These are phyloP conservation scores for Tangara arthus DNA, from an alignment of 2,797 vertebrate genomes.

Conservation along the genomic window DNA sequence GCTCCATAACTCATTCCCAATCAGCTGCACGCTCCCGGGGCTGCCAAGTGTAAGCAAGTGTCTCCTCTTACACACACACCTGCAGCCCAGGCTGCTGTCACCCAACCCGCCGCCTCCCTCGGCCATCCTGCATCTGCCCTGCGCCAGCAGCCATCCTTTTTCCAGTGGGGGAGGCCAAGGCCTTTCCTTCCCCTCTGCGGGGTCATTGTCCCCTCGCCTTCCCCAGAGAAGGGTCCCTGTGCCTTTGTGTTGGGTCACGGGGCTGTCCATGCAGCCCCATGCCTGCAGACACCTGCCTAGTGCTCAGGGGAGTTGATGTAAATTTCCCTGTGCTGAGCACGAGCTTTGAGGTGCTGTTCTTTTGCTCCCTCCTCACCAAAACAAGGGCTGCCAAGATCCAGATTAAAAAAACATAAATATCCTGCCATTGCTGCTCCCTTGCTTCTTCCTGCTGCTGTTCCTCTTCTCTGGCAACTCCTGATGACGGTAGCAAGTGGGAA, in stretches of 20 bases:
- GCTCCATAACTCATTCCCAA: slow-evolving; percentile 40
- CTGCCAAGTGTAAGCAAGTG: slow-evolving; percentile 18
- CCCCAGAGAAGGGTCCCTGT: neutral
- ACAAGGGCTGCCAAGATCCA: neutral
- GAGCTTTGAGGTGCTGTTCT: neutral
- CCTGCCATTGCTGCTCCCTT: neutral
- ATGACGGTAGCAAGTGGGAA: neutral
- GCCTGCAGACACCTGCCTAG: neutral
- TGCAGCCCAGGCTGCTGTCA: slow-evolving; percentile 43
- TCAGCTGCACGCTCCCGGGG: neutral
- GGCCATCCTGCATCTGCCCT: neutral
- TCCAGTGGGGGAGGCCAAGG: neutral
- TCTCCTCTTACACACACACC: slow-evolving; percentile 47
- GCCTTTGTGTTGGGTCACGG: rapidly evolving
- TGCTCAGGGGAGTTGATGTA: neutral
- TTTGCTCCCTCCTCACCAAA: neutral
- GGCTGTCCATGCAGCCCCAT: rapidly evolving
- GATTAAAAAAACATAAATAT: neutral
- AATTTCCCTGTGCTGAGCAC: neutral
- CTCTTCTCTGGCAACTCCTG: neutral
- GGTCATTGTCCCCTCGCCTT: neutral
- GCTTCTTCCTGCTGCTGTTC: neutral
- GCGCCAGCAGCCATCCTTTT: neutral
- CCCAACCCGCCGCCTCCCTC: neutral
- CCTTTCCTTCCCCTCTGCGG: rapidly evolving